These are phyloP conservation scores for Crocodylus rhombifer DNA, from an alignment of 2,797 vertebrate species.

Conservation along the genomic window DNA sequence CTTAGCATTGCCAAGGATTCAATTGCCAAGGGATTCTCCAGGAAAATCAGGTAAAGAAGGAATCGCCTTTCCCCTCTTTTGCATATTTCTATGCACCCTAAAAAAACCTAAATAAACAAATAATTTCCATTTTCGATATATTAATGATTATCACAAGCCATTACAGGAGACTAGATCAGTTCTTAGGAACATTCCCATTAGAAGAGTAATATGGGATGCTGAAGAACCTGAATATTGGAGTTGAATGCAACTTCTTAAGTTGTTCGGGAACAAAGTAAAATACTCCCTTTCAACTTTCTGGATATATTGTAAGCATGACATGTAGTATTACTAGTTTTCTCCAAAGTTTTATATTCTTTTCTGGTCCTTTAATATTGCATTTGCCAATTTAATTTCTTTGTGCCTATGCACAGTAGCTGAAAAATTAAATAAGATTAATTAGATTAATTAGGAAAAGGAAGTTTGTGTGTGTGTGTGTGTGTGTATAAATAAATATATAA, in stretches of 20 bases:
- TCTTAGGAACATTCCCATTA: not conserved
- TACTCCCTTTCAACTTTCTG: not conserved
- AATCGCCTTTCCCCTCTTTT: not conserved
- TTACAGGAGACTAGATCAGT: not conserved
- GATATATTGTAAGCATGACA: accelerated
- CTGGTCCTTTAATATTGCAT: not conserved
- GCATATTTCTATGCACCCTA: not conserved
- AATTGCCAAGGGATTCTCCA: conserved; percentile 40
- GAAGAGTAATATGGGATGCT: not conserved
- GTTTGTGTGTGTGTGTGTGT: not conserved
- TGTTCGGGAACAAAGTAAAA: not conserved
- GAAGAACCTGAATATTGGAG: accelerated
- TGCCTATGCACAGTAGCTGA: not conserved
- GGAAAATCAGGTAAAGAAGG: conserved; percentile 16
- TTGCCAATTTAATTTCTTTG: not conserved
- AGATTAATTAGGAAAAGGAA: not conserved
- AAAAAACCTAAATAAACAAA: not conserved
- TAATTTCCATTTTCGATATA: not conserved
- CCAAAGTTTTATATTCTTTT: accelerated
- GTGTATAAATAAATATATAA: too few species aligned
- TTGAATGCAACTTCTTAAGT: accelerated
- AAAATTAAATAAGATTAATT: not conserved
- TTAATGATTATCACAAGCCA: not conserved
- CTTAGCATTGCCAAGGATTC: too few species aligned
- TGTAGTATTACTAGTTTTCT: not conserved